Evolutionary conservation across 1,140 invertebrate species (phyloP), one percentile per base, ranked within the genome.

Genomic region (Drosophila obscura): DNA sequence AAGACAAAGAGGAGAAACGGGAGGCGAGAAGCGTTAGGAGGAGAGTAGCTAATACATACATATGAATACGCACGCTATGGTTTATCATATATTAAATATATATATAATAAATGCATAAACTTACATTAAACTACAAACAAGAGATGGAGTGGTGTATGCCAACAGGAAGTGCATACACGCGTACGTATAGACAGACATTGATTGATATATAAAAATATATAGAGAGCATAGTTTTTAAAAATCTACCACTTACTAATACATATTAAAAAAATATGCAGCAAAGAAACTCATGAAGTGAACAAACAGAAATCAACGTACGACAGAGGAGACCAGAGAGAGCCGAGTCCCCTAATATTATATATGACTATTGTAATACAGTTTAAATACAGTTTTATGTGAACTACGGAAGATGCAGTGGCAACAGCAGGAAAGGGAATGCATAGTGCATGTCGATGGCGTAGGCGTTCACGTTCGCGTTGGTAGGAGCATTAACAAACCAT

Each of bases 191-290:
- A 48, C 58, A 63, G 61, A 69, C 55, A 65, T 64, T 60, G 48
- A 52, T 39, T 39, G 35, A 39, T 69, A 73, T 55, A 62, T 63
- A 73, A 28, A 79, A 64, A 60, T 39, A 73, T 66, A 57, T 75
- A 71, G 61, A 71, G 39, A 66, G n/a, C 24, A 72, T 87, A 87
- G 71, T 73, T 88, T 87, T 82, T 72, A 87, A 78, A 87, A 11
- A 65, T 87, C 74, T 87, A 82, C 75, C 66, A 82, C 62, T 82
- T 74, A 74, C 73, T 74, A 78, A 80, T 77, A 59, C 46, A 71
- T 68, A 76, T 73, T 72, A 83, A 19, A 78, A 67, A 28, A 62
- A 78, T 81, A 69, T 76, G 66, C 68, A 87, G 63, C 65, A 82
- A 46, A 72, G 22, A 57, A 72, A 72, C 73, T 80, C 67, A 80